Evolutionary conservation across 2,113 vertebrate species (phyloP), one percentile per base, ranked within the genome.

Genomic region (Rhinoderma darwinii): DNA sequence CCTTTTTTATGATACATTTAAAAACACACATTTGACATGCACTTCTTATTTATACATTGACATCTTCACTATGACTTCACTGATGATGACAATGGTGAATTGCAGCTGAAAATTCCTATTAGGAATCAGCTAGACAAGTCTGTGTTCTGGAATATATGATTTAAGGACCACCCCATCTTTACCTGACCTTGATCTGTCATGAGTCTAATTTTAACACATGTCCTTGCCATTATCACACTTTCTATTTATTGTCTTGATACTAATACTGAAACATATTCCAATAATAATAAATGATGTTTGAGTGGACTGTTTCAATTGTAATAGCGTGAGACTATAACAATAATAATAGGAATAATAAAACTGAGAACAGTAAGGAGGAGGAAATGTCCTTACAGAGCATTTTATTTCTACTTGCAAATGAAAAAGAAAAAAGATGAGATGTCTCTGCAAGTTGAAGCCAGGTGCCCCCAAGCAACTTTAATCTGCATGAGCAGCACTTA

Each of bases 401-500:
- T 87, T 87, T 87, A 87, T 82, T 75, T 87, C 50, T 86, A 80
- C 85, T 87, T 87, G 86, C 78, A 87, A 87, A 87, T 87, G 86
- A 87, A 87, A 86, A 81, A 82, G 78, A 74, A 87, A 87, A 87
- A 82, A 81, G 78, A 87, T 82, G 86, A 87, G 70, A 87, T 82
- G 86, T 82, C 78, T 87, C 43, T 75, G 70, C 86, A 82, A 87
- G 86, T 87, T 87, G 86, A 75, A 82, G 86, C 70, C 78, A 82
- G 85, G 66, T 87, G 85, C 85, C 85, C 85, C 86, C 86, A 66
- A 87, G 86, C 86, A 75, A 56, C 86, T 74, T 87, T 87, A 87
- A 87, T 87, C 86, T 87, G 86, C 86, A 87, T 87, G 86, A 87
- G 78, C 86, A 82, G 86, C 86, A 87, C 86, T 87, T 87, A 82